Evolutionary conservation across 2,888 invertebrate genomes (phyloP), one percentile per base, ranked within the genome.

Genomic region (Cryptophagus acutangulus): DNA sequence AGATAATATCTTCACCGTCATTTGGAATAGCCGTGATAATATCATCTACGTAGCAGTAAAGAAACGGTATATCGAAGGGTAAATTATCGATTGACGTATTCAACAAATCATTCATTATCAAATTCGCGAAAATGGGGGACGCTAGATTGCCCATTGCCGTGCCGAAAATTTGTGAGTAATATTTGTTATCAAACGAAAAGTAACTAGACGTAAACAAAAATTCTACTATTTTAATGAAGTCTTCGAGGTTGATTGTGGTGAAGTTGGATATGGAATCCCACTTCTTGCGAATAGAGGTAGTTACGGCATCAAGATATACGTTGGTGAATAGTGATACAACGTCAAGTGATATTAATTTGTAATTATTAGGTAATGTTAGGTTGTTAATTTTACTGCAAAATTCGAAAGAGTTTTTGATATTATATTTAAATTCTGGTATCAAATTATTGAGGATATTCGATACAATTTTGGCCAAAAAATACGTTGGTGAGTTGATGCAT

Each of bases 271-370:
- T 29, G 6, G 6, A 9, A 12, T 29, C 29, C 29, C 29, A 29
- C 4, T 10, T 10, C n/a, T n/a, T n/a, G 5, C 10, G 9, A 29
- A 29, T 9, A n/a, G 13, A 10, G 4, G 5, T 10, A 4, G 6
- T n/a, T 2, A 29, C 14, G 2, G 13, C 18, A 16, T 12, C 14
- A 5, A 4, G 9, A n/a, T 26, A 25, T 6, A 37, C 16, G 17
- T 37, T 37, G 14, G 28, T 28, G 14, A 37, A 37, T 12, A 37
- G 15, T 2, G 37, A 37, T 14, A 16, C 14, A 2, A 37, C 37
- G 17, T 37, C 37, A 15, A 37, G 29, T 15, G 28, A 13, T 3
- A 37, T 15, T n/a, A 37, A 15, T 2, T 15, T 12, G 16, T 6
- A 12, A 12, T 29, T 29, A 29, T 9, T 5, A 4, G n/a, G 29